Evolutionary conservation across 2,113 vertebrate genomes (phyloP).

Genomic region (Xiphias gladius): DNA sequence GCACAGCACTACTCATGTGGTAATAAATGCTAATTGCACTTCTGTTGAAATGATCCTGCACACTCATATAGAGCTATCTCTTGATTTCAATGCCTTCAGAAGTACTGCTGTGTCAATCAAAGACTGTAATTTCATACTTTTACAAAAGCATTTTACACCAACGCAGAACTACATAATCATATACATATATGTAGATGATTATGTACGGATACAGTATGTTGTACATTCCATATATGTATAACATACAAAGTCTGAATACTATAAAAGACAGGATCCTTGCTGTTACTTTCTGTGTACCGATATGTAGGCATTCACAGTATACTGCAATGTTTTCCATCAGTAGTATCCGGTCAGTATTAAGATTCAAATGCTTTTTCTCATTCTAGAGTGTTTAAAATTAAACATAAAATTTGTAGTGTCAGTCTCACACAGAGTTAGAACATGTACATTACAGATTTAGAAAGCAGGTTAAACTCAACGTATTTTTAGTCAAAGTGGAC

Average conservation of each 20-base stretch:
- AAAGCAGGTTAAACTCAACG: conserved; percentile 39
- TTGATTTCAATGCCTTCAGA: background rate
- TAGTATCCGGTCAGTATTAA: background rate
- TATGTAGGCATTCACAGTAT: background rate
- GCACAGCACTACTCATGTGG: conserved; percentile 25
- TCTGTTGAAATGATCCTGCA: background rate
- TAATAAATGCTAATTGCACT: background rate
- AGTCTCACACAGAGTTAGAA: conserved; percentile 47
- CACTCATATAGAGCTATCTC: background rate
- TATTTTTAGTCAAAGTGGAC: conserved; percentile 61
- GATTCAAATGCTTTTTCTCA: background rate
- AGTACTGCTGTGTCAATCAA: conserved; percentile 5
- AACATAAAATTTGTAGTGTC: background rate
- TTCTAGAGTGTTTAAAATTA: background rate
- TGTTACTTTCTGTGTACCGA: background rate
- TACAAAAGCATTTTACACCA: background rate
- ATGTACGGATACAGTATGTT: background rate
- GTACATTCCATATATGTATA: background rate
- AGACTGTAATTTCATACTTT: background rate
- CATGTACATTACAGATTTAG: conserved; percentile 25
- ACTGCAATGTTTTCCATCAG: background rate
- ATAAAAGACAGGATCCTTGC: background rate
- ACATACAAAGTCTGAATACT: background rate
- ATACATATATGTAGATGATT: too few species aligned
- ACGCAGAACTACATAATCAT: background rate